Base-by-base conservation (phyloP, 2,113 vertebrate genomes). In the Gobio gobio region DNA sequence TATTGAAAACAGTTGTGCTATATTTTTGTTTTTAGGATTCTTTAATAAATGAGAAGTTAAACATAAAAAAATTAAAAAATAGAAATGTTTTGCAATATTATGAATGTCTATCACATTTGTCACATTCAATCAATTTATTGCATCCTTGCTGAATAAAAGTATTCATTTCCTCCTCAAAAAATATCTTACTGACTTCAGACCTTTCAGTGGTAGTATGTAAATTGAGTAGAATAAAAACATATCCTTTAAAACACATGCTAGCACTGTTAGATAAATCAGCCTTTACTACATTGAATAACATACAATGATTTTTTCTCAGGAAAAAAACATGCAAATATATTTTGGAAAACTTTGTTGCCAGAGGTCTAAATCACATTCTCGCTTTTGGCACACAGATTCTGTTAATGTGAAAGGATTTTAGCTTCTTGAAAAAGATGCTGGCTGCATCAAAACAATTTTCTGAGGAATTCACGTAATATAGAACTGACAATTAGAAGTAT, bases 401-500 rank as follows among this genome's bases (percentile, higher is more conserved):
- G 58, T 87, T 40, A 2, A 24, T 85, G 20, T 68, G 54, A 63
- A 84, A 73, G 13, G 10, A 26, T 61, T 20, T n/a, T 26, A 85
- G 51, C 26, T 56, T 83, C 79, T 54, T 40, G 36, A 83, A 76
- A 83, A 51, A 47, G 47, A 78, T n/a, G 5, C 29, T 82, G 63
- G 43, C 45, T 29, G 45, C 18, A 82, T 68, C 49, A 49, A 78
- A 66, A 80, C 58, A 33, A 58, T 64, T 72, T 83, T 74, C 45
- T 66, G 58, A 83, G 64, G n/a, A 24, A 29, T 86, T 59, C 29
- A 61, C 20, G 72, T 66, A 59, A 70, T 78, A 73, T 49, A 58
- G 33, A 73, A 78, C 51, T 68, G 56, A 64, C 61, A 80, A 76
- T 81, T 86, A 83, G 68, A 40, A 75, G 40, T 85, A 87, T 87